phyloP scores from a whole-genome alignment of 2,797 vertebrate species.

The Sparus aurata region DNA sequence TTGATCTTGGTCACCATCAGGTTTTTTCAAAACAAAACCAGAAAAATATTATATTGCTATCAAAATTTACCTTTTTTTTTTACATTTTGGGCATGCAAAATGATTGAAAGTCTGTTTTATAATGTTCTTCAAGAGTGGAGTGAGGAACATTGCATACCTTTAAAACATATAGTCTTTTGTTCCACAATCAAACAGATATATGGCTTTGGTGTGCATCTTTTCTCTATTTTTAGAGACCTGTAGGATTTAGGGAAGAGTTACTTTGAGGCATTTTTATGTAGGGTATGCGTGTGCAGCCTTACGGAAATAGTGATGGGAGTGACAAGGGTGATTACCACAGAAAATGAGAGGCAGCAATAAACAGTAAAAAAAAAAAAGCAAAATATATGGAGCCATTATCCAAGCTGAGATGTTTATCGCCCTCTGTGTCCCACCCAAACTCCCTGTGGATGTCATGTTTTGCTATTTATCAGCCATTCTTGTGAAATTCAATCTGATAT shows the following conservation, averaged over 20 bases:
- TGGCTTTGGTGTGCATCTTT: constrained; percentile 18
- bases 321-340: constrained; percentile 36
- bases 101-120: constrained; percentile 11
- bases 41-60: too few species aligned
- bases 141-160: constrained; percentile 18
- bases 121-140: not conserved
- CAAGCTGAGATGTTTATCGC: constrained; percentile 1
- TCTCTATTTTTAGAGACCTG: constrained; percentile 48
- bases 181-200: constrained; percentile 11
- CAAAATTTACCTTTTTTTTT: too few species aligned
- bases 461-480: constrained; percentile 6
- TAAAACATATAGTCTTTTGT: constrained; percentile 25
- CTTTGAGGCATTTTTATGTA: constrained; percentile 35
- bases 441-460: constrained; percentile 5
- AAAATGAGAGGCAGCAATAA: constrained; percentile 41
- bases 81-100: too few species aligned
- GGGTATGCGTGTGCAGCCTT: constrained; percentile 32
- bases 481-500: constrained; percentile 16
- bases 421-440: constrained; percentile 3
- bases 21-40: too few species aligned
- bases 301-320: constrained; percentile 35
- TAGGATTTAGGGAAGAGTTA: constrained; percentile 43
- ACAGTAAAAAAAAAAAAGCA: constrained; percentile 14
- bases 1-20: too few species aligned
- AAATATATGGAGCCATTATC: constrained; percentile 27